Percentiles rank a stretch among this genome's conserved stretches.
Conservation (phyloP, 2,888 invertebrate species). For the Ceriagrion tenellum region DNA sequence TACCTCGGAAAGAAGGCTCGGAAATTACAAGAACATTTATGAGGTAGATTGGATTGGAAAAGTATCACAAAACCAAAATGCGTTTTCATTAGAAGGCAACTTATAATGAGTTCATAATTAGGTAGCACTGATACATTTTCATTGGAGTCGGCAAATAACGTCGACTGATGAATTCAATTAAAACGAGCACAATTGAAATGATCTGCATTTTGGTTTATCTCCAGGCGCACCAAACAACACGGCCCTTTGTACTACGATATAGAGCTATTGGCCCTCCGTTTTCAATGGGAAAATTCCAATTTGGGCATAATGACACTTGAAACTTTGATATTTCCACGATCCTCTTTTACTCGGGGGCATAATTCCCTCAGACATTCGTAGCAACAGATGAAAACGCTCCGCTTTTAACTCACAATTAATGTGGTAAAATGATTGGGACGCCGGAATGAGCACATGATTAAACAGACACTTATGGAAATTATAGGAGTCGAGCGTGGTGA, state of each 20-base stretch:
- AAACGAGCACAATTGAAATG: neutral
- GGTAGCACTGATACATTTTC: neutral
- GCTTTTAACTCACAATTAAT: neutral
- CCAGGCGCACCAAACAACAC: neutral
- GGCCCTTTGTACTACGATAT: neutral
- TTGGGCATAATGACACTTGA: neutral
- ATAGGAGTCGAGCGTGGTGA: neutral
- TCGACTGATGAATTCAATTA: neutral
- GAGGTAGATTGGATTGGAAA: neutral
- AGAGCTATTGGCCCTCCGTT: neutral
- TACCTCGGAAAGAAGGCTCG: too few species aligned
- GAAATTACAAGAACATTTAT: too few species aligned
- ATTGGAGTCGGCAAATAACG: neutral
- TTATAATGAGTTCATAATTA: neutral
- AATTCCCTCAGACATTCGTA: neutral
- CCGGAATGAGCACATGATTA: neutral
- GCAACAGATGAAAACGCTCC: neutral
- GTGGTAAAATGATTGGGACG: neutral
- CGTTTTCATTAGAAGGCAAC: neutral
- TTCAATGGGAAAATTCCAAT: neutral
- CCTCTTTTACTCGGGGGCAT: neutral
- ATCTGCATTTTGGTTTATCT: neutral
- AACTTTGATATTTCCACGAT: neutral
- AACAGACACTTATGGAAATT: neutral
- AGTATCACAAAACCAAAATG: neutral